Evolutionary conservation across 2,113 vertebrate genomes (phyloP), one percentile per base, ranked within the genome.

Genomic region (Orycteropus afer): DNA sequence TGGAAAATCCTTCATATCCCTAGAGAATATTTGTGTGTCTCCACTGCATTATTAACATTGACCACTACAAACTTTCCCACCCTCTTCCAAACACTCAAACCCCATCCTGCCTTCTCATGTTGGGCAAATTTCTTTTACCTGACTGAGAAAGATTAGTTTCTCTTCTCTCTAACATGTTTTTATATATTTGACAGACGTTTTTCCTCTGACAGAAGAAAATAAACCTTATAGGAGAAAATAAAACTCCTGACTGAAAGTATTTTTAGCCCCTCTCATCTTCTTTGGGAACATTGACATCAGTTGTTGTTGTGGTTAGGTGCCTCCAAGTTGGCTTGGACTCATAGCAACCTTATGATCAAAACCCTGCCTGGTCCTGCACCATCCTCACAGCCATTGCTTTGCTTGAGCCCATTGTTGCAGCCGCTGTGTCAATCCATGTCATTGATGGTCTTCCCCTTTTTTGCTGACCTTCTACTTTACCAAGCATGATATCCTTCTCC

Each of bases 171-270:
- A 65, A 79, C 47, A 69, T 51, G 40, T 77, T 61, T 82, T 15
- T 53, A 10, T 37, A 34, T 57, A 51, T 81, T 77, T 74, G 55
- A 71, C 49, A 40, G 45, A 34, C 22, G 17, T 91, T 91, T 27
- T 61, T 82, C 53, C 18, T 90, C 51, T n/a, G 57, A 79, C 55
- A 74, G 57, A 45, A 84, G 59, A 93, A 82, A 91, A 89, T 74
- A 34, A 34, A 34, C 63, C 63, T 67, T 34, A 67, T 32, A 67
- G 14, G 34, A 67, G 63, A 67, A 34, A 40, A 69, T 37, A 95
- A 95, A 82, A 49, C 79, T 85, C 42, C 51, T 22, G 73, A 47
- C n/a, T 37, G 88, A 87, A 91, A 40, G 34, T 90, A 90, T 90
- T 93, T 93, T 95, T 90, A 93, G 42, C 27, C 32, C 3, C 53